Evolutionary conservation across 2,113 vertebrate genomes (phyloP).

Genomic region (Bos taurus): DNA sequence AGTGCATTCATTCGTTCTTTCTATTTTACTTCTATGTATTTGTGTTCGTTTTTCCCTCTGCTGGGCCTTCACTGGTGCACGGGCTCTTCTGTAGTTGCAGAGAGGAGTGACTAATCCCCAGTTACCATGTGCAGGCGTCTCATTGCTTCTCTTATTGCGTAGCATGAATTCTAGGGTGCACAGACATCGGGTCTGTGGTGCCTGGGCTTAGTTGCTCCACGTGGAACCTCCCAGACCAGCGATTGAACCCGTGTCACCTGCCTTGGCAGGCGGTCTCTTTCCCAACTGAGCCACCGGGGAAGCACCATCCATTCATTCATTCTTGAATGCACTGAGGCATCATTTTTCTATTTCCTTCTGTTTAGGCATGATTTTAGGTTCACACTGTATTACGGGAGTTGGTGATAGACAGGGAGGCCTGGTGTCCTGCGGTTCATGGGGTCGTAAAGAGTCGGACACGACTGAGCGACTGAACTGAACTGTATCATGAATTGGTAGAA

Average conservation of each 20-base stretch:
- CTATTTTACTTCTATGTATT: rapidly evolving
- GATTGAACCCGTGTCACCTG: background rate
- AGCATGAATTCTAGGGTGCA: background rate
- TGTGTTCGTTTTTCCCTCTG: background rate
- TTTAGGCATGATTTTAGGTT: background rate
- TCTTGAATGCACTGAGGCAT: background rate
- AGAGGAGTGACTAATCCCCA: background rate
- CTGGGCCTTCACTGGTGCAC: rapidly evolving
- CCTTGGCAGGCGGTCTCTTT: background rate
- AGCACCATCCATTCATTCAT: background rate
- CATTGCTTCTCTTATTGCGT: background rate
- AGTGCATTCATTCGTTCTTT: background rate
- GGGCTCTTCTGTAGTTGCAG: background rate
- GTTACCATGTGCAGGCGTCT: background rate
- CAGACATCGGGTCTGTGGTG: rapidly evolving
- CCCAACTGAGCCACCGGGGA: background rate
- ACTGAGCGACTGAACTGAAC: too few species aligned
- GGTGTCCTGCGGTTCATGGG: rapidly evolving
- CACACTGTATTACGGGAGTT: background rate
- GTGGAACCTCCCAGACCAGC: background rate
- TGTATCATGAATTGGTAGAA: background rate
- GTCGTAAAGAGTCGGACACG: background rate
- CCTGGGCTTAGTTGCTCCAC: background rate
- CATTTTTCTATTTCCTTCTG: background rate
- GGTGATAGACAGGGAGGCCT: background rate